Evolutionary conservation across 30 jellyfish, hydroid and myxozoan genomes (phyloP).

Genomic region (Nemopilema nomurai): DNA sequence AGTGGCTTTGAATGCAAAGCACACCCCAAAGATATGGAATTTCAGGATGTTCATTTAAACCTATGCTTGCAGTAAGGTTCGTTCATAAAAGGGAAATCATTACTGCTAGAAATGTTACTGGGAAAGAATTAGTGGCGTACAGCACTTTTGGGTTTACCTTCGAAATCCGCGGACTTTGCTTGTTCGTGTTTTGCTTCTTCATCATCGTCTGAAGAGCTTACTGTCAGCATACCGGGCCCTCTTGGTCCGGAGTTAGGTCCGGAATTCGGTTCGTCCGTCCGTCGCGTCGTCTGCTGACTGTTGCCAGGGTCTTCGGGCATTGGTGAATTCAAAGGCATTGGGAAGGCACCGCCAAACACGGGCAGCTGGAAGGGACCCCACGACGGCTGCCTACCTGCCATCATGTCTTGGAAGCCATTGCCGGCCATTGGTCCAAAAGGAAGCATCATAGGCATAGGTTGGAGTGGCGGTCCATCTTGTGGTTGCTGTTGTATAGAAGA

Average conservation of each 20-base stretch:
- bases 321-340: constrained; percentile 13
- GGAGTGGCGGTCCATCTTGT: constrained; percentile 30
- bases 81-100: not conserved
- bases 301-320: not conserved
- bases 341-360: constrained; percentile 4
- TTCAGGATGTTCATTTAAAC: no score
- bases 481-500: constrained; percentile 40
- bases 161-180: constrained; percentile 44
- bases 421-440: constrained; percentile 41
- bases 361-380: constrained; percentile 43
- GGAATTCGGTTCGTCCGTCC: not conserved
- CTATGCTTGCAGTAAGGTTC: no score
- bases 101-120: not conserved
- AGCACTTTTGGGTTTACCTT: constrained; percentile 13
- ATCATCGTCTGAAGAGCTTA: constrained; percentile 43
- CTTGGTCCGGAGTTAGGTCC: not conserved
- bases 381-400: not conserved
- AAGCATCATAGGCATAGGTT: constrained; percentile 32
- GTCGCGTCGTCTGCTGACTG: constrained; percentile 1
- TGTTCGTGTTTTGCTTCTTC: constrained; percentile 32
- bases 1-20: no score
- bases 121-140: not conserved
- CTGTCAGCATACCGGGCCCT: constrained; percentile 72
- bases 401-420: constrained; percentile 12
- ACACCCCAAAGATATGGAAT: no score